Evolutionary conservation across 1,140 invertebrate genomes (phyloP).

Genomic region (Cyrtorhinus lividipennis): DNA sequence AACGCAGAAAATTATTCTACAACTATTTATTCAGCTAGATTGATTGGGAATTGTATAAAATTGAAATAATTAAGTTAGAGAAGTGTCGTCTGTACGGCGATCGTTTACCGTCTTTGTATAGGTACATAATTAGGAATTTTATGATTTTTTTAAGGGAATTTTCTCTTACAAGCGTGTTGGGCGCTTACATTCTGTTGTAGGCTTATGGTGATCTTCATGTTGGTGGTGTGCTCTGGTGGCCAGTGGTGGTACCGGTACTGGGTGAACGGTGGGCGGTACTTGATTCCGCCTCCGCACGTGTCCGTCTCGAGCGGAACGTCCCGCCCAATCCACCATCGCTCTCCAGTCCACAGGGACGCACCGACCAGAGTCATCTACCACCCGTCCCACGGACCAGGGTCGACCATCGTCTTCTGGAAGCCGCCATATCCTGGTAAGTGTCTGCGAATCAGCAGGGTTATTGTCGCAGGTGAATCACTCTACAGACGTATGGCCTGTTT

Average conservation of each 20-base stretch:
- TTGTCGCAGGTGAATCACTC: too few species aligned
- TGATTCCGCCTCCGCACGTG: constrained; percentile 22
- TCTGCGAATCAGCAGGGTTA: neutral
- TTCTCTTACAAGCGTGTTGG: too few species aligned
- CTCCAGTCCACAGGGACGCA: constrained; percentile 31
- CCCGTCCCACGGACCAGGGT: constrained; percentile 30
- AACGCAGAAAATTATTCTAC: too few species aligned
- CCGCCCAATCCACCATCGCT: constrained; percentile 29
- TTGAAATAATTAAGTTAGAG: too few species aligned
- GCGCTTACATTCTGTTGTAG: constrained; percentile 33
- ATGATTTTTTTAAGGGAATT: too few species aligned
- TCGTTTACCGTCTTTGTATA: too few species aligned
- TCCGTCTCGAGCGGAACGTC: constrained; percentile 19
- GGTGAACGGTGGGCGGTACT: constrained; percentile 30
- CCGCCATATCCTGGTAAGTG: constrained; percentile 23
- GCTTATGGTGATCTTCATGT: constrained; percentile 38
- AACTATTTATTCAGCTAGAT: too few species aligned
- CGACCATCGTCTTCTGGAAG: constrained; percentile 36
- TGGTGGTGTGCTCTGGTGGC: constrained; percentile 37
- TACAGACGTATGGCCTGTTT: too few species aligned
- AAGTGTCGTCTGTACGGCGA: too few species aligned
- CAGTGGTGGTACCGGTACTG: constrained; percentile 39
- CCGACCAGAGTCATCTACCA: constrained; percentile 23
- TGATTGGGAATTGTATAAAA: too few species aligned
- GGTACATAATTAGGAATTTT: too few species aligned